Percentiles rank a stretch among this genome's conserved stretches.
Conservation (phyloP, 2,113 vertebrate genomes). For the Nesogale talazaci region DNA sequence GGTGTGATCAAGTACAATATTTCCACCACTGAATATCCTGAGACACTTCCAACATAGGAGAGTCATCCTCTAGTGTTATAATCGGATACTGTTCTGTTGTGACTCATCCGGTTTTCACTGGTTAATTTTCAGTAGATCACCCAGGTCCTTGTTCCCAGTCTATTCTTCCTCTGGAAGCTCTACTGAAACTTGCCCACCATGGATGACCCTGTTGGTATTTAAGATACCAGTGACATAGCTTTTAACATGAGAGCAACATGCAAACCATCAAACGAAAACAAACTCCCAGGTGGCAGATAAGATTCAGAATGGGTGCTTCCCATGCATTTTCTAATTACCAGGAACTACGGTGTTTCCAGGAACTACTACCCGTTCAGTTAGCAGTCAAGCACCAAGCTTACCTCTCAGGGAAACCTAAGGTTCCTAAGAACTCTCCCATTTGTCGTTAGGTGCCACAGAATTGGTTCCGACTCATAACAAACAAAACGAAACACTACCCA, state of each 20-base stretch:
- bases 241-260: neutral
- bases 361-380: neutral
- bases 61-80: neutral
- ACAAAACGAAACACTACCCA: too few relatives aligned
- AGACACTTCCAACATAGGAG: neutral
- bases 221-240: too few relatives aligned
- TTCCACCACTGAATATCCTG: neutral
- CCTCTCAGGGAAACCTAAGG: neutral
- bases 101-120: neutral
- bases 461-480: too few relatives aligned
- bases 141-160: neutral
- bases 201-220: too few relatives aligned
- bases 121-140: neutral
- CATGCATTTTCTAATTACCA: neutral
- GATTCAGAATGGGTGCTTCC: neutral
- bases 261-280: neutral
- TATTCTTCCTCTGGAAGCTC: neutral
- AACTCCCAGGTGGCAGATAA: neutral
- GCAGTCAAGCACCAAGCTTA: neutral
- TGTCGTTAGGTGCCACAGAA: too few relatives aligned
- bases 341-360: too few relatives aligned
- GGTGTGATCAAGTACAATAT: neutral
- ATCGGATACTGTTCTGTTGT: neutral
- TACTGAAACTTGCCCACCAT: too few relatives aligned
- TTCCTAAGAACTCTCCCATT: neutral